Evolutionary conservation across 2,888 invertebrate genomes (phyloP).

Genomic region (Subacronicta megacephala): DNA sequence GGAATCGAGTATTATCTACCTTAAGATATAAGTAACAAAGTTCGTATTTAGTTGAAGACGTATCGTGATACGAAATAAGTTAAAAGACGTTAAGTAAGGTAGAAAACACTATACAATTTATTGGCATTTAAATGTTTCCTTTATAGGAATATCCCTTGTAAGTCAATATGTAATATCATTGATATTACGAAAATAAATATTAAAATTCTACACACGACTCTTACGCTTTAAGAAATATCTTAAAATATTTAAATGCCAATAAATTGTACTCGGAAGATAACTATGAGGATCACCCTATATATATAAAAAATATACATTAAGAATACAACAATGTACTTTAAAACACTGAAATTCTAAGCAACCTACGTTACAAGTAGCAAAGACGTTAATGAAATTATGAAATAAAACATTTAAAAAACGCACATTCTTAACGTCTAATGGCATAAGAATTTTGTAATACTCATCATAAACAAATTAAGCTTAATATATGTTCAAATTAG

Average conservation of each 20-base stretch:
- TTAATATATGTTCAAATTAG: constrained; percentile 33
- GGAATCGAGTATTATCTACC: constrained; percentile 52
- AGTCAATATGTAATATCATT: constrained; percentile 7
- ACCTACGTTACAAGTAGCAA: constrained; percentile 44
- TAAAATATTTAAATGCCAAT: constrained; percentile 41
- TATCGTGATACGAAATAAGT: constrained; percentile 22
- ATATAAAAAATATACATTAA: constrained; percentile 47
- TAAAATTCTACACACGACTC: constrained; percentile 13
- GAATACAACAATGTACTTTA: constrained; percentile 50
- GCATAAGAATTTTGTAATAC: constrained; percentile 45
- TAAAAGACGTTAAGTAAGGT: constrained; percentile 26
- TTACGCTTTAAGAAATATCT: constrained; percentile 5
- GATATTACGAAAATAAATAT: constrained; percentile 27
- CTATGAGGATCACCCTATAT: constrained; percentile 34
- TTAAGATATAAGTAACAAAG: constrained; percentile 45
- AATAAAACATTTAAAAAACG: constrained; percentile 29
- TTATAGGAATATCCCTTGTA: background rate
- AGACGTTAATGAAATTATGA: constrained; percentile 26
- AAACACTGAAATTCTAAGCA: constrained; percentile 40
- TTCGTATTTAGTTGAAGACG: constrained; percentile 36
- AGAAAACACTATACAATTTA: constrained; percentile 24
- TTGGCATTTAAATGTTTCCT: constrained; percentile 27
- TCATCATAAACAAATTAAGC: constrained; percentile 24
- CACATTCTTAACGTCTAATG: constrained; percentile 53
- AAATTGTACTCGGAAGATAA: constrained; percentile 13